These are phyloP conservation scores for Okapia johnstoni DNA, from an alignment of 2,113 vertebrate species.

Conservation along the genomic window DNA sequence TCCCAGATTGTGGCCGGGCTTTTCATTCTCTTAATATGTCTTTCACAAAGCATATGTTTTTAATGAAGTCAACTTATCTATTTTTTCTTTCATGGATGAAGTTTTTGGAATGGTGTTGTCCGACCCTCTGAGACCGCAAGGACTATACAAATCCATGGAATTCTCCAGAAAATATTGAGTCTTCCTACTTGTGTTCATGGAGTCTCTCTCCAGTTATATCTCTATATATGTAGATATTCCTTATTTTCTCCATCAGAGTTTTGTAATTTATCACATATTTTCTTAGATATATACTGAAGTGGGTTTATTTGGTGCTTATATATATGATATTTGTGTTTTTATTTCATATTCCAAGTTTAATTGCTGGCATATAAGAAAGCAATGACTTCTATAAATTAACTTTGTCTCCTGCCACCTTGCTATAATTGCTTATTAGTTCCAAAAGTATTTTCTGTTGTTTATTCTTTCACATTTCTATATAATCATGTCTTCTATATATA, in stretches of 20 bases:
- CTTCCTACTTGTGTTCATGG: background rate
- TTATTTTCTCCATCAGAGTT: background rate
- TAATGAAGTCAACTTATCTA: background rate
- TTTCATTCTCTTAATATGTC: background rate
- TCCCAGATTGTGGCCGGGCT: background rate
- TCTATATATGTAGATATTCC: background rate
- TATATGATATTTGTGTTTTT: background rate
- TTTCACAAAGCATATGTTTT: background rate
- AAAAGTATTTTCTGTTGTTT: background rate
- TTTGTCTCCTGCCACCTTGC: background rate
- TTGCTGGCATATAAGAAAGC: background rate
- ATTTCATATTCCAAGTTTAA: background rate
- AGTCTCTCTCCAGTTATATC: background rate
- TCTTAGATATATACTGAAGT: background rate
- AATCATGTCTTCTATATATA: background rate
- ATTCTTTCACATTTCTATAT: background rate
- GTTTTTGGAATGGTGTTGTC: background rate
- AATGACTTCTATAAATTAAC: background rate
- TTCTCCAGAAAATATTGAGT: background rate
- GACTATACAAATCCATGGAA: background rate
- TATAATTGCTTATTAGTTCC: background rate
- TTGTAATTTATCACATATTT: background rate
- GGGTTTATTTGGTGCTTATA: background rate
- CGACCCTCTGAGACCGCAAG: background rate
- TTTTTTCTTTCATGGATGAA: background rate